These are phyloP conservation scores for Cryptosula pallasiana DNA, from an alignment of 2,888 invertebrate species.

Conservation along the genomic window DNA sequence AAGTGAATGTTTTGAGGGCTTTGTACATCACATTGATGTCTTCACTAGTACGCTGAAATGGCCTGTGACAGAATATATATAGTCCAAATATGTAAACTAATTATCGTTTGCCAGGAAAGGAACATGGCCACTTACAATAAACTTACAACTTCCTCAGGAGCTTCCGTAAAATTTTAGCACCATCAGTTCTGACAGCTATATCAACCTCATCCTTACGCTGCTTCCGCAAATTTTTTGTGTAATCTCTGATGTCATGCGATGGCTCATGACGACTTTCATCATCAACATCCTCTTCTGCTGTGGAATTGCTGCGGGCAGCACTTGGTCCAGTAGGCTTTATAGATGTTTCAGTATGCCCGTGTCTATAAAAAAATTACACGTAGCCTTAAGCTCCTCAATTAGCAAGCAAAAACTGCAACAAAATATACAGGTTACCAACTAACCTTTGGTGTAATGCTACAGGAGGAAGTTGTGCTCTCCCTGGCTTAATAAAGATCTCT, in stretches of 20 bases:
- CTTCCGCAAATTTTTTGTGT: slow-evolving; percentile 37
- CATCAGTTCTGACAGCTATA: slow-evolving; percentile 34
- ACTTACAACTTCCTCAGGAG: slow-evolving; percentile 41
- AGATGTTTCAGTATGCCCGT: not conserved
- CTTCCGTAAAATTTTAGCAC: slow-evolving; percentile 37
- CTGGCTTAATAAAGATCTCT: slow-evolving; percentile 42
- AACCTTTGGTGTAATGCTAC: slow-evolving; percentile 30
- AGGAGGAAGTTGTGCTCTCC: slow-evolving; percentile 38
- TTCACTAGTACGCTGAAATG: slow-evolving; percentile 45
- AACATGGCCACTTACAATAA: too few species aligned
- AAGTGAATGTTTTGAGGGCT: slow-evolving; percentile 39
- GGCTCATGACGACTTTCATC: slow-evolving; percentile 33
- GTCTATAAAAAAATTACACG: slow-evolving; percentile 5
- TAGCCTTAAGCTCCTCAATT: too few species aligned
- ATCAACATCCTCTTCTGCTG: slow-evolving; percentile 30
- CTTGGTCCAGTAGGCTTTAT: not conserved
- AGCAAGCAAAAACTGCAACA: too few species aligned
- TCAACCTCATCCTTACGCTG: slow-evolving; percentile 39
- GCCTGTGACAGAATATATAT: slow-evolving; percentile 41
- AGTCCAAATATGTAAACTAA: too few species aligned
- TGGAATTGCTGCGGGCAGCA: slow-evolving; percentile 30
- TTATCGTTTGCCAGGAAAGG: too few species aligned
- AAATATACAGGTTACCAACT: too few species aligned
- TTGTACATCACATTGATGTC: slow-evolving; percentile 47
- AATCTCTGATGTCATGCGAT: slow-evolving; percentile 42